Evolutionary conservation across 2,113 vertebrate species (phyloP).

Genomic region (Syngnathoides biaculeatus): DNA sequence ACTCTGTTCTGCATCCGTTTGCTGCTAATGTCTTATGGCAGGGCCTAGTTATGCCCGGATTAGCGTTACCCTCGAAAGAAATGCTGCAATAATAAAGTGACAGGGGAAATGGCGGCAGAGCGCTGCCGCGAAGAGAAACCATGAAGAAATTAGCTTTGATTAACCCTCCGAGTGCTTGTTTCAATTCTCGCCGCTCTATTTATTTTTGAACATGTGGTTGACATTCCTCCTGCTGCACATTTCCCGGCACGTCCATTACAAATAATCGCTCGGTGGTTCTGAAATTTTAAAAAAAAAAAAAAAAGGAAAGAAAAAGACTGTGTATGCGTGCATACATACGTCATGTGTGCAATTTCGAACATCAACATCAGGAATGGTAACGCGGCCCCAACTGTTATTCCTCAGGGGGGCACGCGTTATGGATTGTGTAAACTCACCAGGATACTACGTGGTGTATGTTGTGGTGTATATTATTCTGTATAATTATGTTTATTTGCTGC

Average conservation of each 20-base stretch:
- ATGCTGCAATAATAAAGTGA: conserved; percentile 66
- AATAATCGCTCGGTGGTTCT: conserved; percentile 68
- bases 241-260: conserved; percentile 78
- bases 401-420: conserved; percentile 15
- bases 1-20: conserved; percentile 48
- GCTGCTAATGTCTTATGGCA: conserved; percentile 66
- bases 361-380: conserved; percentile 52
- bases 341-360: conserved; percentile 64
- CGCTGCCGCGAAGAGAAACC: conserved; percentile 50
- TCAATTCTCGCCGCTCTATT: conserved; percentile 74
- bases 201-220: conserved; percentile 78
- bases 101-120: conserved; percentile 55
- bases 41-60: conserved; percentile 60
- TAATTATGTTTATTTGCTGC: conserved; percentile 18
- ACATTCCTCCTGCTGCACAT: conserved; percentile 73
- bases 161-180: conserved; percentile 73
- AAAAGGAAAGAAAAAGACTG: conserved; percentile 13
- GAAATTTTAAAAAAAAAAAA: conserved; percentile 40
- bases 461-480: background rate
- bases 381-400: conserved; percentile 44
- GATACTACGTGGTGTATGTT: conserved; percentile 3
- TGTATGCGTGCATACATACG: conserved; percentile 55
- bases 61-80: conserved; percentile 62
- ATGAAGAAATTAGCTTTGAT: conserved; percentile 73
- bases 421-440: conserved; percentile 25